Base-by-base conservation (phyloP, 2,113 vertebrate species). In the Gymnogyps californianus region DNA sequence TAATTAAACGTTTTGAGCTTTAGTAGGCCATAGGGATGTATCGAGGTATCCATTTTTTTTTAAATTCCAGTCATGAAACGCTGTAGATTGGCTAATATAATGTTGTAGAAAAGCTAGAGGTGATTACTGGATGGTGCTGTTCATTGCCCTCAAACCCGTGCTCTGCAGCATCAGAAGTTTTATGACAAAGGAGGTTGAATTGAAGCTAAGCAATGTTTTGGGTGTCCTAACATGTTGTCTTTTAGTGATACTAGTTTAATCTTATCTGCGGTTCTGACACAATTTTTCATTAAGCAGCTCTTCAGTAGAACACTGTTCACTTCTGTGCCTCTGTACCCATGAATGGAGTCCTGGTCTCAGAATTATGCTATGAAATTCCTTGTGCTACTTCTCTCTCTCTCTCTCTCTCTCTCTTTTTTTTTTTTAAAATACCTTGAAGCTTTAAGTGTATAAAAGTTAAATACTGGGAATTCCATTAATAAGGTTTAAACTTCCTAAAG, bases 211-310 rank as follows among this genome's bases (percentile, higher is more conserved):
- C 61, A 42, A 18, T 54, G 16, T 76, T 94, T 83, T 1, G 0
- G 4, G 16, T 89, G 15, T 52, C 55, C 24, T 57, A 32, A 55
- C 1, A 1, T 1, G 0, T 24, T 49, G 29, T 66, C 26, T 65
- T 66, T 6, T 21, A 65, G 55, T 32, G 31, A 7, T 57, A 4
- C 3, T 25, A n/a, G 22, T 74, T 81, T 42, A 32, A 32, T 52
- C 22, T 62, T 42, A 11, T 11, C 11, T 0, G 0, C 0, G 5
- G 14, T 49, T 91, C n/a, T 78, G 32, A 46, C 34, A 18, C 28
- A 34, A 1, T 55, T 79, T 74, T 82, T 71, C 4, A 2, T 58
- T 62, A 46, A 36, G 16, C 3, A 22, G 20, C 20, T n/a, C 16
- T 83, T 57, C 5, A 9, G 7, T 26, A 71, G 46, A 52, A 2